Base-by-base conservation (phyloP, 2,113 vertebrate genomes). In the Campylomormyrus tamandua region DNA sequence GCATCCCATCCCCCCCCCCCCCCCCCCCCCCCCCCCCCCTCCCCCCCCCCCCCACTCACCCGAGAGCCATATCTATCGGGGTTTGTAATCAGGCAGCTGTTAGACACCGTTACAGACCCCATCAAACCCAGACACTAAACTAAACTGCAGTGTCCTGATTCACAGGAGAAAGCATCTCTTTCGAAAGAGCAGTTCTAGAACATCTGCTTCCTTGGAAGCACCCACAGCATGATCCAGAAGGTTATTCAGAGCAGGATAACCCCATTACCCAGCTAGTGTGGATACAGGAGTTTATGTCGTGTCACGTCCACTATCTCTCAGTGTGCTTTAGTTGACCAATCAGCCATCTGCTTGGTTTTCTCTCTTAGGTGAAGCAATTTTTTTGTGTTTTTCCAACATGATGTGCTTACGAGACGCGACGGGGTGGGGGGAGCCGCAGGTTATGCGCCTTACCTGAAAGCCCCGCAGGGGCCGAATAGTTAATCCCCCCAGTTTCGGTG, bases 391-490 rank as follows among this genome's bases (percentile, higher is more conserved):
- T 89, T 91, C 93, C 92, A 92, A 92, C 91, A 91, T 92, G 91
- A 27, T 13, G 85, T 35, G 49, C 49, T 35, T 35, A 87, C 6
- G 15, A 1, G 11, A 31, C 6, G 17, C 15, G 50, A 87, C 19
- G 46, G 48, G 9, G 13, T 13, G 46, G 27, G 10, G 46, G 27
- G 13, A 27, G 35, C 6, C 10, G 39, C 50, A 90, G 21, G 91
- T 42, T 17, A 80, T 19, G 35, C 1, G 0, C 74, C 97, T 98
- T 96, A 99, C 98, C 98, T 98, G 98, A 98, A 95, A 98, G 97
- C 98, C 98, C 98, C 98, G 96, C 97, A 96, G 98, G 98, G 98
- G 98, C 98, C 92, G 98, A 97, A 95, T 96, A 98, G 95, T 97
- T 97, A 90, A 97, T 97, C 97, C 97, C 97, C 95, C 97, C 97